Conservation (phyloP, 1,140 invertebrate genomes). For the Fopius arisanus region DNA sequence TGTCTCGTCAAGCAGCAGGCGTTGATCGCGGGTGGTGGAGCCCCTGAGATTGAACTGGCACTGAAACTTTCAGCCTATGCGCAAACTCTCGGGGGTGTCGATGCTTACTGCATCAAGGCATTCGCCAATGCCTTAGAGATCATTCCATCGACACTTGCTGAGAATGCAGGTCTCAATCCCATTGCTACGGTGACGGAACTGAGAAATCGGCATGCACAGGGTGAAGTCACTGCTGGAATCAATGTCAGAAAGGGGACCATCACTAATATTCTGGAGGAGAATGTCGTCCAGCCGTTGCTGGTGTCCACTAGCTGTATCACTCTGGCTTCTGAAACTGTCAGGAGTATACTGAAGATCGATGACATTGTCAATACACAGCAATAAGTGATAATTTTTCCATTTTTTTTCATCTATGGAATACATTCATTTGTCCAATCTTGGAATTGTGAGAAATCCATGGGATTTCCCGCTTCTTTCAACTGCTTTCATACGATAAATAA, state of each 20-base stretch:
- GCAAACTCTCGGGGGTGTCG: constrained; percentile 86
- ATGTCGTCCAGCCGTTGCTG: constrained; percentile 96
- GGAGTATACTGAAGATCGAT: constrained; percentile 98
- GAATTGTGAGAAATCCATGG: background rate
- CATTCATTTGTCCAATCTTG: constrained; percentile 4
- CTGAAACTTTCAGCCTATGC: constrained; percentile 84
- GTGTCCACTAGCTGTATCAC: constrained; percentile 94
- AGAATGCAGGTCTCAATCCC: constrained; percentile 98
- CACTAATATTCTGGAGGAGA: constrained; percentile 96
- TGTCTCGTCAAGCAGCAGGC: constrained; percentile 94
- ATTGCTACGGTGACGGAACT: constrained; percentile 98
- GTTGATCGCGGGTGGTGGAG: constrained; percentile 94
- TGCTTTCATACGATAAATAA: constrained; percentile 28
- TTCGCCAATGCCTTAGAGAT: constrained; percentile 95
- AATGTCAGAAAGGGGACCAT: constrained; percentile 97
- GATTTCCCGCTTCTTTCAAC: constrained; percentile 5
- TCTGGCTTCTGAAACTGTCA: constrained; percentile 95
- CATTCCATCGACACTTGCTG: constrained; percentile 97
- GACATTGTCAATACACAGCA: constrained; percentile 84
- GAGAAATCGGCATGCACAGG: constrained; percentile 90
- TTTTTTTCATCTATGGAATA: background rate
- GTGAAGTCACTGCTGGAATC: constrained; percentile 87
- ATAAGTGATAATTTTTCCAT: constrained; percentile 38
- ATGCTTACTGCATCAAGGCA: constrained; percentile 93
- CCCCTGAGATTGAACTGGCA: constrained; percentile 95